Conservation (phyloP, 2,888 invertebrate species). For the Drosophila phalerata region DNA sequence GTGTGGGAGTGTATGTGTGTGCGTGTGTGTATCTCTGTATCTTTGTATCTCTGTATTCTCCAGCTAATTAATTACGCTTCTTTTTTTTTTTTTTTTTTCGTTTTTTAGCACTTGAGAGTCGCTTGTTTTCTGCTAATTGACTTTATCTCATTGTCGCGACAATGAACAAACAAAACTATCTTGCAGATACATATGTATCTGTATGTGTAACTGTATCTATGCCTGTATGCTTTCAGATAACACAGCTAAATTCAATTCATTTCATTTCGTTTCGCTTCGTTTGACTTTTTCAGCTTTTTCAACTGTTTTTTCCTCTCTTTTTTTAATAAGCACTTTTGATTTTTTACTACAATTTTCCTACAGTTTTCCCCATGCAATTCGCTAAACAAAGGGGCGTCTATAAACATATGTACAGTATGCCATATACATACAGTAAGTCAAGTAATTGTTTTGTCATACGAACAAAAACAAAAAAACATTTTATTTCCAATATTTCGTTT, state of each 20-base stretch:
- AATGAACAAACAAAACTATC: conserved; percentile 77
- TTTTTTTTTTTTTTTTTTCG: conserved; percentile 31
- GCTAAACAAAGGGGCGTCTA: conserved; percentile 35
- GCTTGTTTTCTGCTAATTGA: conserved; percentile 75
- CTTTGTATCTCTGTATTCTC: conserved; percentile 16
- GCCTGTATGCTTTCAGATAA: conserved; percentile 5
- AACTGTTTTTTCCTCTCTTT: too few species aligned
- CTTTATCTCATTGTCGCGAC: conserved; percentile 70
- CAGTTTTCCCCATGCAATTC: conserved; percentile 32
- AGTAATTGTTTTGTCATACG: background rate
- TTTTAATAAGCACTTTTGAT: conserved; percentile 6
- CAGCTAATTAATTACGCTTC: conserved; percentile 68
- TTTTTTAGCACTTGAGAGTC: conserved; percentile 59
- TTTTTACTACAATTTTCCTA: conserved; percentile 6
- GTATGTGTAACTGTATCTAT: background rate
- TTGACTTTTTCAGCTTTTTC: background rate
- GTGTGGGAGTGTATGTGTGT: background rate
- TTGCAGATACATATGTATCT: conserved; percentile 26
- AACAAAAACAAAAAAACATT: too few species aligned
- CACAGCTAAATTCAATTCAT: conserved; percentile 2
- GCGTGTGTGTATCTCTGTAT: background rate
- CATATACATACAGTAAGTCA: background rate
- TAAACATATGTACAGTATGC: background rate
- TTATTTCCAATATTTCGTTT: too few species aligned
- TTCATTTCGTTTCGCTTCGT: conserved; percentile 2